phyloP scores from a whole-genome alignment of 23 tunicate genomes.

The Ascidia mentula region DNA sequence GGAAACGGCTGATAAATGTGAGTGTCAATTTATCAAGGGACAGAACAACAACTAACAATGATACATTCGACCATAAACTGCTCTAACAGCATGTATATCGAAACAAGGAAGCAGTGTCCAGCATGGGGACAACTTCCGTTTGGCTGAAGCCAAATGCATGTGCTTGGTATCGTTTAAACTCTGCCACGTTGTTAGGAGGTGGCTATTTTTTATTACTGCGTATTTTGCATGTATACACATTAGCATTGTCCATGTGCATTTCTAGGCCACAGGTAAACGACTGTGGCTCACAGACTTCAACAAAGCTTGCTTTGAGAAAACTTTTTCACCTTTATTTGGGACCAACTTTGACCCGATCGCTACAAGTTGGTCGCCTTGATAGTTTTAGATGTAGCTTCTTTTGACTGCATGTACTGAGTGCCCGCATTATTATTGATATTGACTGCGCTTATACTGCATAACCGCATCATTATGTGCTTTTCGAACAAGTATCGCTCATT shows the following conservation, averaged over 20 bases:
- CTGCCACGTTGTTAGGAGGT: neutral
- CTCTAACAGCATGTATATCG: neutral
- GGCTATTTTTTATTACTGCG: too few relatives aligned
- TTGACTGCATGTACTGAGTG: neutral
- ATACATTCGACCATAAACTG: neutral
- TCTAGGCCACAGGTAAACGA: too few relatives aligned
- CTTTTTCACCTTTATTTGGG: neutral
- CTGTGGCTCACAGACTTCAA: too few relatives aligned
- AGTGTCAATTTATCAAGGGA: conserved; percentile 10
- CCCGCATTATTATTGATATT: neutral
- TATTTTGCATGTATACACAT: neutral
- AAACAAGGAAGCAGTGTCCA: neutral
- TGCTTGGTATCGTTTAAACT: neutral
- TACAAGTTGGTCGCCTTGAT: conserved; percentile 9
- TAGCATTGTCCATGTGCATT: too few relatives aligned
- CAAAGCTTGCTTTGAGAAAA: neutral
- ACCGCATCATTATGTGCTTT: too few relatives aligned
- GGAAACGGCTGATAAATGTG: conserved; percentile 26
- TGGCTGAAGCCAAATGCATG: neutral
- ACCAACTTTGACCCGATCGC: neutral
- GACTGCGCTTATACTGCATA: conserved; percentile 5
- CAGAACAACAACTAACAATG: neutral
- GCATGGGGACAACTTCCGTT: neutral
- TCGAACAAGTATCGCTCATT: too few relatives aligned
- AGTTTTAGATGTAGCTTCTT: neutral